Conservation (phyloP, 2,888 invertebrate genomes). For the Reticulitermes lucifugus region DNA sequence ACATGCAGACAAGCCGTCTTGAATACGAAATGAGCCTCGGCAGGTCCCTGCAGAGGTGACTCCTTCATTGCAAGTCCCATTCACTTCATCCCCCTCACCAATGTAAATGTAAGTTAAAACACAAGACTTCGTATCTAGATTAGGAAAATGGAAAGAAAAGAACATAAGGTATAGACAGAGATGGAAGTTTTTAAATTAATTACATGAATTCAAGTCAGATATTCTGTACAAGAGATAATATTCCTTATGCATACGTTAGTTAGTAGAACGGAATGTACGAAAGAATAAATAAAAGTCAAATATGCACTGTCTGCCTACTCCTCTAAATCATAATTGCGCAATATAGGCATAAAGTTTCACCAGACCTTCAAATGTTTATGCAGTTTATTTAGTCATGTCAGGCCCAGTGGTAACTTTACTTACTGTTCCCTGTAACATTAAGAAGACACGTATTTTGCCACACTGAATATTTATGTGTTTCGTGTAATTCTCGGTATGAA, state of each 20-base stretch:
- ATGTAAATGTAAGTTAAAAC: background rate
- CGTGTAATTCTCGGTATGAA: too few relatives aligned
- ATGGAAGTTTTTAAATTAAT: conserved; percentile 24
- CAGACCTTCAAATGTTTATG: background rate
- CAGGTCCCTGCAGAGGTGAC: background rate
- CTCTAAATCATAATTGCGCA: background rate
- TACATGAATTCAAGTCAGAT: conserved; percentile 29
- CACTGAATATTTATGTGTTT: too few relatives aligned
- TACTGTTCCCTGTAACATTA: too few relatives aligned
- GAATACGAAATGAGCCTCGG: conserved; percentile 27
- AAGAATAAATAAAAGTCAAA: background rate
- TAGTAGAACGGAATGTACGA: background rate
- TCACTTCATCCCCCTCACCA: background rate
- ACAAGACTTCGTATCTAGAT: background rate
- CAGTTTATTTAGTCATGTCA: too few relatives aligned
- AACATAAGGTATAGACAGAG: background rate
- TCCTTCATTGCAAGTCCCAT: background rate
- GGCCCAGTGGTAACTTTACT: too few relatives aligned
- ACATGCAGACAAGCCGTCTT: conserved; percentile 32
- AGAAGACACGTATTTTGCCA: too few relatives aligned
- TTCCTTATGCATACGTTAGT: background rate
- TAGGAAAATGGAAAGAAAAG: background rate
- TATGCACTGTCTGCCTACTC: background rate
- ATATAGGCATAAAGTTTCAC: background rate
- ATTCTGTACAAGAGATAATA: background rate